Evolutionary conservation across 2,797 vertebrate species (phyloP).

Genomic region (Halcyon chelicuti): DNA sequence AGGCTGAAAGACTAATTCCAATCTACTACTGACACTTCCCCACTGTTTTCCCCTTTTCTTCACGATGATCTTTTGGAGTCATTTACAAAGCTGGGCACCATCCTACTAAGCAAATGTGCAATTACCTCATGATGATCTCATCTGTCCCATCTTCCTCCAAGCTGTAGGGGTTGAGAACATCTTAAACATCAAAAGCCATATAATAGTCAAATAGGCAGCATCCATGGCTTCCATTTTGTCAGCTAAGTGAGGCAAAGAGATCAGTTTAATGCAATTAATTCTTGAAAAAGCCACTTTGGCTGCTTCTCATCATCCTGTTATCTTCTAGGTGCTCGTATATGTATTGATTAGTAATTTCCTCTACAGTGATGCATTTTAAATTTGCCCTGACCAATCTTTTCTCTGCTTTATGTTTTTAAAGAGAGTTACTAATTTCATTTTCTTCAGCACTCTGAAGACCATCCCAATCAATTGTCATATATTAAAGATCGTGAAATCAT

Average conservation of each 20-base stretch:
- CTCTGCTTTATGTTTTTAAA: neutral
- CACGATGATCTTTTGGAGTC: neutral
- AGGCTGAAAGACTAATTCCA: neutral
- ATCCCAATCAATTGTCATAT: neutral
- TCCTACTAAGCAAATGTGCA: neutral
- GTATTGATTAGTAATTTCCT: neutral
- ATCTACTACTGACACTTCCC: neutral
- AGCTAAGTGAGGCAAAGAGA: neutral
- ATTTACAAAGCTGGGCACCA: neutral
- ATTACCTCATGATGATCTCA: neutral
- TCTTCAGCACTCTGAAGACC: neutral
- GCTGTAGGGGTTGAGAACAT: neutral
- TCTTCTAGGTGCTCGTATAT: neutral
- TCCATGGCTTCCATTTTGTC: neutral
- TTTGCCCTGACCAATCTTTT: neutral
- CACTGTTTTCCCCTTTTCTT: neutral
- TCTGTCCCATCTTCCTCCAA: neutral
- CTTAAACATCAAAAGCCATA: neutral
- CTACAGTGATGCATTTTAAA: neutral
- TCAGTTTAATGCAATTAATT: neutral
- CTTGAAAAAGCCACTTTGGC: neutral
- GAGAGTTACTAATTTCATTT: neutral
- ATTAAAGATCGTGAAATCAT: neutral
- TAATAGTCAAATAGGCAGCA: neutral
- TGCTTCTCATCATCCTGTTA: neutral